Percentiles rank a stretch among this genome's conserved stretches.
phyloP scores from a whole-genome alignment of 2,113 vertebrate species.

The Equus przewalskii region DNA sequence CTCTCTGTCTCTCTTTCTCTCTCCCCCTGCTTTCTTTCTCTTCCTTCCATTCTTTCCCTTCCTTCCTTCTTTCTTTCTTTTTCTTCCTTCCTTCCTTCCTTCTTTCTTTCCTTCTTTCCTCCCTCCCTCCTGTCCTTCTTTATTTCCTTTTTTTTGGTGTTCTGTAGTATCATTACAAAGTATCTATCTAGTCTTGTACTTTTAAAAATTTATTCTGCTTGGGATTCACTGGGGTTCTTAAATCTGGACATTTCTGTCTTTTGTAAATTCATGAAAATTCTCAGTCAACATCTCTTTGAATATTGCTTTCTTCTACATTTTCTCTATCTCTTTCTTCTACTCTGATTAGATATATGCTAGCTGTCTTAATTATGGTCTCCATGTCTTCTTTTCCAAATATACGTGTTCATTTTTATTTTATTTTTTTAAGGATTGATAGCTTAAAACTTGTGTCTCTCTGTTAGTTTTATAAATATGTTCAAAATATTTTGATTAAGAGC shows the following conservation, averaged over 20 bases:
- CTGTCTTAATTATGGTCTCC: neutral
- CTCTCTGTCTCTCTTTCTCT: neutral
- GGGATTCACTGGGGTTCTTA: neutral
- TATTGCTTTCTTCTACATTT: neutral
- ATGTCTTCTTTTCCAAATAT: neutral
- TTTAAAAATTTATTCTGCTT: neutral
- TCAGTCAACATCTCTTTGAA: neutral
- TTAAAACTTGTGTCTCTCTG: neutral
- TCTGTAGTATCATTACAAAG: neutral
- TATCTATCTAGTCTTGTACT: neutral
- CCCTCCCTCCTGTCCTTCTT: accelerated
- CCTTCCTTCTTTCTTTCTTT: accelerated
- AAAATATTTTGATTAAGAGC: neutral
- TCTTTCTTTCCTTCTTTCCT: no score
- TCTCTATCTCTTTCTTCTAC: neutral
- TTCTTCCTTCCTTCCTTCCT: no score
- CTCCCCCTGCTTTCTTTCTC: no score
- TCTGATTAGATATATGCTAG: neutral
- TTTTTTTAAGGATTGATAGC: neutral
- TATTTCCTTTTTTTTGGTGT: neutral
- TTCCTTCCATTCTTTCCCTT: no score
- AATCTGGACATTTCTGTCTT: neutral
- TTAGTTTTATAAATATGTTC: neutral
- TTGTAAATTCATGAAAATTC: neutral
- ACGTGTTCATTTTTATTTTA: neutral